Base-by-base conservation (phyloP, 1,140 invertebrate genomes). In the Ruditapes philippinarum region DNA sequence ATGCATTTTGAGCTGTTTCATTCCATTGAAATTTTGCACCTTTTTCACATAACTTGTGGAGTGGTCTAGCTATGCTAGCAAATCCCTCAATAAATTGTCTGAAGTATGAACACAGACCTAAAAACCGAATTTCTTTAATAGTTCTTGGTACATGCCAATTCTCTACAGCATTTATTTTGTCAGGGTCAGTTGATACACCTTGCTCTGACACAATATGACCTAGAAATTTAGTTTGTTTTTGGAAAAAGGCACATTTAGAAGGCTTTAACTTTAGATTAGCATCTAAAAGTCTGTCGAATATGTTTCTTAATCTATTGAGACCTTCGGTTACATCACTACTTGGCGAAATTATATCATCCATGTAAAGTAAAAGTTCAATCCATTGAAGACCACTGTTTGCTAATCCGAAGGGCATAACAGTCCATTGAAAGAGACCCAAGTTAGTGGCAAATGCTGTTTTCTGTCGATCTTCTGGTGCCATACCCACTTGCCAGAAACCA, bases 401-500 rank as follows among this genome's bases (percentile, higher is more conserved):
- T 36, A 65, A 65, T 4, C 60, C 60, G 19, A 65, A 65, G 9
- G 60, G 60, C 60, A 65, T 65, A 36, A 65, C 60, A 12, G 28
- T 31, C 28, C 25, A 65, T 31, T 65, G 60, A 65, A 33, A 65
- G 1, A 83, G 19, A 14, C 88, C 86, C 7, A 45, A 33, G 33
- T 40, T 40, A 38, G 86, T 84, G 25, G 36, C n/a, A 70, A 92
- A 89, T 17, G 91, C 89, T 0, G 96, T 96, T 76, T 95, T 94
- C 54, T 95, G 80, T 12, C 83, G 92, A 74, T 94, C 93, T 9
- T 91, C 81, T 33, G 83, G 28, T 9, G 94, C 65, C 11, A 96
- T 79, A 45, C 65, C 82, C 2, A 96, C 88, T 81, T 96, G 96
- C 95, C 94, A 95, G 73, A 88, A 95, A 19, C 94, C 94, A 28